These are phyloP conservation scores for Oryzias melastigma DNA, from an alignment of 2,113 vertebrate species.

Conservation along the genomic window DNA sequence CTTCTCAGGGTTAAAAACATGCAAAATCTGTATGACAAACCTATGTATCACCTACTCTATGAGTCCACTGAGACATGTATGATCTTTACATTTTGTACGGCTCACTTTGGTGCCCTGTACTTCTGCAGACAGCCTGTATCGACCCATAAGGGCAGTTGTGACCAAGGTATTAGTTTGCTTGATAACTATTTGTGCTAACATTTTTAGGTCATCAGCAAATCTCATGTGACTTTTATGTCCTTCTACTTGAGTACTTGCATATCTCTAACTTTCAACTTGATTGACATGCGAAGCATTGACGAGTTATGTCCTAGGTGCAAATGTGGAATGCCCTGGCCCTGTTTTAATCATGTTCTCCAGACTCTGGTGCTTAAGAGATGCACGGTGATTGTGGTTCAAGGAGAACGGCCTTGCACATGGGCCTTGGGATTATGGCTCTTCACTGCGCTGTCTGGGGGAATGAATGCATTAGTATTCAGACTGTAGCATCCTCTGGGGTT, in stretches of 20 bases:
- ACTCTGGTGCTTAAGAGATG: conserved; percentile 69
- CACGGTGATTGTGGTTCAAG: conserved; percentile 73
- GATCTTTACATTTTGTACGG: too few relatives aligned
- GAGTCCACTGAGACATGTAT: too few relatives aligned
- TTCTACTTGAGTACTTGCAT: conserved; percentile 53
- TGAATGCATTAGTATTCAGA: conserved; percentile 71
- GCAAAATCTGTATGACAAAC: too few relatives aligned
- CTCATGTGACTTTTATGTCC: conserved; percentile 27
- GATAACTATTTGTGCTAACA: conserved; percentile 7
- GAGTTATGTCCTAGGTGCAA: conserved; percentile 52
- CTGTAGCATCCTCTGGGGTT: conserved; percentile 44
- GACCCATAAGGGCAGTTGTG: too few relatives aligned
- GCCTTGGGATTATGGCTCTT: conserved; percentile 66
- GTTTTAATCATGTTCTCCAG: conserved; percentile 71
- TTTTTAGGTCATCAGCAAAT: conserved; percentile 18
- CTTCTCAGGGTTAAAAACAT: too few relatives aligned
- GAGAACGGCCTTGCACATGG: conserved; percentile 66
- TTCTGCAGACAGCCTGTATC: too few relatives aligned
- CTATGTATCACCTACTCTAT: too few relatives aligned
- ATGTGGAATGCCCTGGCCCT: conserved; percentile 45
- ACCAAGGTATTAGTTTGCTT: neutral
- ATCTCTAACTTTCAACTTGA: conserved; percentile 50
- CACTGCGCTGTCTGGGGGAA: conserved; percentile 46
- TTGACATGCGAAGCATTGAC: conserved; percentile 59
- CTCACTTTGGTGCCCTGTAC: too few relatives aligned